Conservation (phyloP, 2,888 invertebrate genomes). For the Agriopis marginaria region DNA sequence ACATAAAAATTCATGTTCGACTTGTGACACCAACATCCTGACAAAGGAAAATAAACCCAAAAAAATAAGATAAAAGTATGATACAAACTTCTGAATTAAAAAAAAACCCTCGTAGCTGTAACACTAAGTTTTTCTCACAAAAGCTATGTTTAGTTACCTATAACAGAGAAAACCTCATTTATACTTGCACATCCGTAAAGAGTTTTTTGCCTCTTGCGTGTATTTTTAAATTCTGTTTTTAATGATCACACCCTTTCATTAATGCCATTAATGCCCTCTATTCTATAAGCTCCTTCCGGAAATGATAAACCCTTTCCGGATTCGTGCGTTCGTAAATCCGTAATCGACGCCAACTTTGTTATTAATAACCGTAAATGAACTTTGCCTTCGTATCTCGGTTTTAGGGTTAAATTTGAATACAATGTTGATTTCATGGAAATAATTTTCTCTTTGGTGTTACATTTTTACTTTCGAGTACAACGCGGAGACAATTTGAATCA, state of each 20-base stretch:
- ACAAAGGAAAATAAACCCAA: too few relatives aligned
- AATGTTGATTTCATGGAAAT: conserved; percentile 1
- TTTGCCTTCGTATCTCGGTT: conserved; percentile 18
- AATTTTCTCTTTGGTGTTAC: not conserved
- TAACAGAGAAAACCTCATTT: not conserved
- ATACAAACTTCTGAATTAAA: too few relatives aligned
- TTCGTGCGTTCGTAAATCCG: conserved; percentile 19
- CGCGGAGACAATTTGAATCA: too few relatives aligned
- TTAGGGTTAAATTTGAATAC: conserved; percentile 11
- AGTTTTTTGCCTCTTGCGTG: not conserved
- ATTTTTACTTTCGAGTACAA: not conserved
- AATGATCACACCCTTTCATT: conserved; percentile 14
- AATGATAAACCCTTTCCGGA: conserved; percentile 35
- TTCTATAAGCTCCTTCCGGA: conserved; percentile 27
- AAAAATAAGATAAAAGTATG: too few relatives aligned
- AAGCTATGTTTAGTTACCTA: too few relatives aligned
- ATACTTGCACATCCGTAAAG: not conserved
- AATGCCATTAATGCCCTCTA: conserved; percentile 8
- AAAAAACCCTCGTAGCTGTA: too few relatives aligned
- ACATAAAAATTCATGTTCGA: too few relatives aligned
- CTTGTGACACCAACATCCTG: too few relatives aligned
- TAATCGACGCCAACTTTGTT: conserved; percentile 32
- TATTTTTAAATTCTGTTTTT: not conserved
- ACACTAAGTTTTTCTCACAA: too few relatives aligned
- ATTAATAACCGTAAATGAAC: conserved; percentile 32